Conservation (phyloP, 2,113 vertebrate species). For the Amblyopsis rosae region DNA sequence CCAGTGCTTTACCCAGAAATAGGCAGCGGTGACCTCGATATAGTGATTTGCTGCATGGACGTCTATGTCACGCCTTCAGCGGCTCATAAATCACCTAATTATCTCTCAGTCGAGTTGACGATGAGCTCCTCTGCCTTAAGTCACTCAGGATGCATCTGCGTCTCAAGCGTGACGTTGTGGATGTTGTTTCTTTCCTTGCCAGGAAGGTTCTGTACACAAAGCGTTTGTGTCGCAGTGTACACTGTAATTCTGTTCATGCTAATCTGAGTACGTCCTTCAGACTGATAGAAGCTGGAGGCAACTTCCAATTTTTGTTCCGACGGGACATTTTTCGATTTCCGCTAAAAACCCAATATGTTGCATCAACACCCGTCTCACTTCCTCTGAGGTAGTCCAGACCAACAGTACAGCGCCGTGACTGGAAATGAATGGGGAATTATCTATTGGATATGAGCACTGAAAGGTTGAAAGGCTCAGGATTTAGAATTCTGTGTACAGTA, state of each 20-base stretch:
- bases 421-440: no score
- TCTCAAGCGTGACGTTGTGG: background rate
- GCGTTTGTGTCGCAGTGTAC: background rate
- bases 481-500: no score
- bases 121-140: conserved; percentile 14
- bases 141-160: background rate
- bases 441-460: no score
- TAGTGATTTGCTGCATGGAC: conserved; percentile 34
- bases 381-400: no score
- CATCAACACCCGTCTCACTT: no score
- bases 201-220: background rate
- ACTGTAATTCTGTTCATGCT: background rate
- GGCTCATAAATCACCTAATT: conserved; percentile 64
- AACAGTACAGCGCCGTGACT: no score
- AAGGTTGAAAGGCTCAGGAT: no score
- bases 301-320: no score
- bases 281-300: background rate
- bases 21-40: conserved; percentile 8
- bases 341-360: no score
- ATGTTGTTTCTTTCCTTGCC: background rate
- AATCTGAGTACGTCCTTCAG: background rate
- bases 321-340: no score
- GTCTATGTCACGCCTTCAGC: conserved; percentile 44
- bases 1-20: conserved; percentile 37
- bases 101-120: conserved; percentile 52